These are phyloP conservation scores for Pluvialis apricaria DNA, from an alignment of 2,113 vertebrate species.

Conservation along the genomic window DNA sequence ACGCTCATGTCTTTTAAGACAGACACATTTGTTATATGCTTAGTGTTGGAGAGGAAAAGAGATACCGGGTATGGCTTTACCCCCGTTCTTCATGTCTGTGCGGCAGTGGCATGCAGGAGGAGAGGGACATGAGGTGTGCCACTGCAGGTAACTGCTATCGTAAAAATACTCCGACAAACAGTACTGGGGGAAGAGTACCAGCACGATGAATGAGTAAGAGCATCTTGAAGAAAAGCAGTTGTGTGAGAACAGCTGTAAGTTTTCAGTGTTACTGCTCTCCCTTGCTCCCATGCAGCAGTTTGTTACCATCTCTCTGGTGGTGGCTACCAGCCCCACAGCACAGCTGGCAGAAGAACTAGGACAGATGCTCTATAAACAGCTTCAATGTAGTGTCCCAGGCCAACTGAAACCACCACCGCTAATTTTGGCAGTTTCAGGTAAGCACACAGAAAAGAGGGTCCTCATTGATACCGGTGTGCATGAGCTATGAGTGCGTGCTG, in stretches of 20 bases:
- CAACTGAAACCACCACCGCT: neutral
- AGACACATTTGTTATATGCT: neutral
- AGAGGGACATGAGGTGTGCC: neutral
- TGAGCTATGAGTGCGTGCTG: neutral
- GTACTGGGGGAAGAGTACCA: neutral
- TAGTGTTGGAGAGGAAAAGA: neutral
- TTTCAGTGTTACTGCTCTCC: neutral
- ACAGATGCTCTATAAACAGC: neutral
- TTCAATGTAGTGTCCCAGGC: neutral
- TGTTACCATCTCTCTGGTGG: neutral
- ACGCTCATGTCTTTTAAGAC: neutral
- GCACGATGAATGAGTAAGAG: neutral
- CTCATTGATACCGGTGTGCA: accelerated
- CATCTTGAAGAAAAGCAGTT: neutral
- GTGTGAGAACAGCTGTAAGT: neutral
- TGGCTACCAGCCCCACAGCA: neutral
- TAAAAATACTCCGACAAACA: neutral
- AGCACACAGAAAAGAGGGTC: neutral
- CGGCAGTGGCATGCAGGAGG: neutral
- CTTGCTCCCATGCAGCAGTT: neutral
- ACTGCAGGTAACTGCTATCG: accelerated
- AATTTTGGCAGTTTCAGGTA: neutral
- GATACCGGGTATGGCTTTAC: neutral
- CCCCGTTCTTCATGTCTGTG: neutral
- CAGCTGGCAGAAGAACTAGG: neutral